Evolutionary conservation across 2,113 vertebrate species (phyloP), one percentile per base, ranked within the genome.

Genomic region (Puffinus mauretanicus): DNA sequence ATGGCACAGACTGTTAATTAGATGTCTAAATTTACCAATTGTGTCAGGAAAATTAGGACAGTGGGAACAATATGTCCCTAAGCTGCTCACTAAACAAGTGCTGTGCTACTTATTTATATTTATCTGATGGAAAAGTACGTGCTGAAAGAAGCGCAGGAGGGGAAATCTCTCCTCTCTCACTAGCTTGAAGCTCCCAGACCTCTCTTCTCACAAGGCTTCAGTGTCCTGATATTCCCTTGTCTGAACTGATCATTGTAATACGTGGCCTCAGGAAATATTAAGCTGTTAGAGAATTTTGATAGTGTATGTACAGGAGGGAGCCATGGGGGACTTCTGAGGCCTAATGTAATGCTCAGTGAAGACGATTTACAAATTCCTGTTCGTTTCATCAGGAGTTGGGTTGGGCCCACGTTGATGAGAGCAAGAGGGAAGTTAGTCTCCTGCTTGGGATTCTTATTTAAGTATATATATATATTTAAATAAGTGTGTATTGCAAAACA

Each of bases 1-100:
- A 91, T 91, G 89, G 70, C 70, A 82, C 58, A 95, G 93, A 66
- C 91, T 94, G 92, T 94, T 97, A 94, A 96, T 96, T 95, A 95
- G 83, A 95, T 89, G 77, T 96, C 95, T 95, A 94, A 95, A 95
- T 95, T 94, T 96, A 93, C 91, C 92, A 84, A 58, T 79, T 95
- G 81, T 97, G 93, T 96, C 94, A 94, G 82, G 88, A 94, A 95
- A 95, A 96, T 96, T 94, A 92, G 88, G 94, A 85, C 70, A 92
- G 76, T 82, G 81, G 94, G 96, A 96, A 52, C 88, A 94, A 49
- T 94, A 94, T 95, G 86, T 95, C 95, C 88, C 92, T 94, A 87
- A 95, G 94, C 88, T 86, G 51, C 62, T 92, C 88, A 86, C 85
- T 88, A 88, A 97, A 90, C 88, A 96, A 95, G 92, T 93, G 86